Evolutionary conservation across 2,888 invertebrate genomes (phyloP).

Genomic region (Lasius platythorax): DNA sequence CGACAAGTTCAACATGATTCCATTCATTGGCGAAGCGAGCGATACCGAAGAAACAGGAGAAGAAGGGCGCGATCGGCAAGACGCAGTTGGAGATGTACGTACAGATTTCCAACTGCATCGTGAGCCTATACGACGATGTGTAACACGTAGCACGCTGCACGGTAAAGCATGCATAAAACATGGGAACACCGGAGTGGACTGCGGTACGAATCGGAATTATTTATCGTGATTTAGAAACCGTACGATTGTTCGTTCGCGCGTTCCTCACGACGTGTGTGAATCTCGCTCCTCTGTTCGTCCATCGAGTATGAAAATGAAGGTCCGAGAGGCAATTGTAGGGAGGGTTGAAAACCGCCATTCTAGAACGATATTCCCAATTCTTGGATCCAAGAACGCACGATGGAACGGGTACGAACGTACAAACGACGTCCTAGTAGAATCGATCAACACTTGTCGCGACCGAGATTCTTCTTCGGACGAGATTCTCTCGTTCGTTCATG

Average conservation of each 20-base stretch:
- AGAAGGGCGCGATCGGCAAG: background rate
- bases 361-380: background rate
- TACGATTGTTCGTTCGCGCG: conserved; percentile 2
- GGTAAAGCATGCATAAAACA: conserved; percentile 74
- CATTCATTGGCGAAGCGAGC: background rate
- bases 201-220: conserved; percentile 76
- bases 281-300: background rate
- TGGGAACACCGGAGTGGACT: conserved; percentile 67
- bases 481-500: conserved; percentile 9
- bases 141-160: conserved; percentile 56
- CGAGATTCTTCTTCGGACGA: background rate
- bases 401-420: background rate
- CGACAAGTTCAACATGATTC: background rate
- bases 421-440: conserved; percentile 20
- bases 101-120: conserved; percentile 35
- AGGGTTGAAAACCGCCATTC: conserved; percentile 18
- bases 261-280: background rate
- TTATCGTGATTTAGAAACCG: conserved; percentile 61
- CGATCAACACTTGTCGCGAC: conserved; percentile 27
- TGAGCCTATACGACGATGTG: conserved; percentile 49
- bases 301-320: conserved; percentile 15
- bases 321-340: conserved; percentile 1
- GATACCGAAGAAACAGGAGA: background rate
- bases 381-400: conserved; percentile 3
- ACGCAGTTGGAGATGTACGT: conserved; percentile 8